Percentiles rank a stretch among this genome's conserved stretches.
These are phyloP conservation scores for Danio jaintianensis DNA, from an alignment of 2,797 vertebrate species.

Conservation along the genomic window DNA sequence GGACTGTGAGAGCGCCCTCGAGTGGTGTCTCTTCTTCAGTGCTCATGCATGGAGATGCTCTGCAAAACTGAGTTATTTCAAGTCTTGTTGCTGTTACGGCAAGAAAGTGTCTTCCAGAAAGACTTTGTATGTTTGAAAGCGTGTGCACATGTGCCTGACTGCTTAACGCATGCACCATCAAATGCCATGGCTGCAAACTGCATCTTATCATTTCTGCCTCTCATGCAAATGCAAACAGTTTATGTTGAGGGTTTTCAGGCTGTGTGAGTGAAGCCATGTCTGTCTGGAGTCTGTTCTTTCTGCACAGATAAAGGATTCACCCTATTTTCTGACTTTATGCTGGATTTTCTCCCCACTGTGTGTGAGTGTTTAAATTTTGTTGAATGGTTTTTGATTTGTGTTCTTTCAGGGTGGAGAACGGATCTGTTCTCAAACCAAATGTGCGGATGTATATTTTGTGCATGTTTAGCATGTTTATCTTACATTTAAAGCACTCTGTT, in stretches of 20 bases:
- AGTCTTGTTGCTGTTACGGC: slow-evolving; percentile 54
- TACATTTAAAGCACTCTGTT: not conserved
- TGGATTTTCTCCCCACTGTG: slow-evolving; percentile 20
- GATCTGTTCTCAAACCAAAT: not conserved
- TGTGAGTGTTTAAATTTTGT: slow-evolving; percentile 11
- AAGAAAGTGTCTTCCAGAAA: slow-evolving; percentile 52
- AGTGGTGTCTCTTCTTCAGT: slow-evolving; percentile 72
- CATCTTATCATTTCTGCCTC: slow-evolving; percentile 62
- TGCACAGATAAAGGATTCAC: slow-evolving; percentile 31
- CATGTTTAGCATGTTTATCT: not conserved
- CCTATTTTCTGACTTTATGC: slow-evolving; percentile 20
- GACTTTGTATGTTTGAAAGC: slow-evolving; percentile 17
- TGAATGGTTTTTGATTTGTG: slow-evolving; percentile 15
- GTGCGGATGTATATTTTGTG: slow-evolving; percentile 20
- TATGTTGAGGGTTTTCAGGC: slow-evolving; percentile 15
- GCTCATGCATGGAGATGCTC: slow-evolving; percentile 79
- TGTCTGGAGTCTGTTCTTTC: slow-evolving; percentile 73
- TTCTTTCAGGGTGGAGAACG: slow-evolving; percentile 8
- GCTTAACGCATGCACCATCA: slow-evolving; percentile 73
- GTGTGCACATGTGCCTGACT: slow-evolving; percentile 57
- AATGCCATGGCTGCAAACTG: slow-evolving; percentile 71
- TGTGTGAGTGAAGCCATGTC: slow-evolving; percentile 67
- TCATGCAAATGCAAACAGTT: slow-evolving; percentile 17
- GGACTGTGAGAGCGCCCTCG: slow-evolving; percentile 72
- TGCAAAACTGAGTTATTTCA: slow-evolving; percentile 61